phyloP scores from a whole-genome alignment of 2,797 vertebrate genomes.

The Amniataba percoides region DNA sequence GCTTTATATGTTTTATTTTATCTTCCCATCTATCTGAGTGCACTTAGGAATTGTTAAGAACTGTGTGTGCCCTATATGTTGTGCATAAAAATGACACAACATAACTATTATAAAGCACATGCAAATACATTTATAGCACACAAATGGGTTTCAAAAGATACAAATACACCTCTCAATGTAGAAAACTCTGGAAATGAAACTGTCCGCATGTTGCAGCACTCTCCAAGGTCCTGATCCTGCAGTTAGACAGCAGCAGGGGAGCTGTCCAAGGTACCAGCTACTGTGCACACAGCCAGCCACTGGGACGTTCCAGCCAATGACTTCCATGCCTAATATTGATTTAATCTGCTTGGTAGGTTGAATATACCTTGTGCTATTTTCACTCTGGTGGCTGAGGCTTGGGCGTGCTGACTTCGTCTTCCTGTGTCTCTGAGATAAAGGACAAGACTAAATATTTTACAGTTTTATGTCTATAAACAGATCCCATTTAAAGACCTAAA shows the following conservation, averaged over 20 bases:
- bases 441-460: background rate
- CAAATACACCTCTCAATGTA: background rate
- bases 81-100: background rate
- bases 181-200: background rate
- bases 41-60: background rate
- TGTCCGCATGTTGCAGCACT: background rate
- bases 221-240: conserved; percentile 30
- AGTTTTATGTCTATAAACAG: background rate
- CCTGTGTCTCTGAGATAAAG: background rate
- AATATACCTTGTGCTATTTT: background rate
- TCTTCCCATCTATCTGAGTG: background rate
- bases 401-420: background rate
- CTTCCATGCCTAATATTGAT: background rate
- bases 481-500: background rate
- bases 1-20: background rate
- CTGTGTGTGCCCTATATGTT: background rate
- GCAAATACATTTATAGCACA: background rate
- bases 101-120: background rate
- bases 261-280: conserved; percentile 3
- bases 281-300: background rate
- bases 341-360: background rate
- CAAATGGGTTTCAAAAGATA: background rate
- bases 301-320: background rate
- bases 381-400: background rate
- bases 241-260: background rate